Conservation (phyloP, 2,113 vertebrate genomes). For the Rhineura floridana region DNA sequence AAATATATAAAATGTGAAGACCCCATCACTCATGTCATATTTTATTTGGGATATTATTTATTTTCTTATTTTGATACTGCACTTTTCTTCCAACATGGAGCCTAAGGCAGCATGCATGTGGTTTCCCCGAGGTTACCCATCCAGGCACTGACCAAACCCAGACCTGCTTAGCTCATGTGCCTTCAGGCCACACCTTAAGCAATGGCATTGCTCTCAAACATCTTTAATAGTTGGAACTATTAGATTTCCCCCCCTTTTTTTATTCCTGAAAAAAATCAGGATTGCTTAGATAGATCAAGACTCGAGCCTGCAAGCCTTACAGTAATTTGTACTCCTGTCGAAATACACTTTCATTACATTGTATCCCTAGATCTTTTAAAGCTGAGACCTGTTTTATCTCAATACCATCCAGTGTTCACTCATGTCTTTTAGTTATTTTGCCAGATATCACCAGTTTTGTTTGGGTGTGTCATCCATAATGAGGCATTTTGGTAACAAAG, state of each 20-base stretch:
- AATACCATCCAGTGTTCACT: neutral
- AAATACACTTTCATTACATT: neutral
- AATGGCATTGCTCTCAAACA: too few species aligned
- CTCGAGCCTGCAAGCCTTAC: neutral
- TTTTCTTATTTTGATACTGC: too few species aligned
- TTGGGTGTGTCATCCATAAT: too few species aligned
- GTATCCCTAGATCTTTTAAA: neutral
- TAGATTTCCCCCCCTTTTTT: neutral
- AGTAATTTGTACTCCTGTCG: neutral
- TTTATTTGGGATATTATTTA: neutral
- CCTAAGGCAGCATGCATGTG: too few species aligned
- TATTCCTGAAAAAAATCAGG: neutral
- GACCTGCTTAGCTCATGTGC: too few species aligned
- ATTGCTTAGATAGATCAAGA: neutral
- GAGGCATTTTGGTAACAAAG: neutral
- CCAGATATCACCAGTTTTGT: neutral
- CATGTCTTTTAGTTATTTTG: neutral
- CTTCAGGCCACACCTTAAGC: too few species aligned
- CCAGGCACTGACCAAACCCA: too few species aligned
- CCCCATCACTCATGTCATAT: too few species aligned
- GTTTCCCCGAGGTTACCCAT: too few species aligned
- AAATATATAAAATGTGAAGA: too few species aligned
- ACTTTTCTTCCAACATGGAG: too few species aligned
- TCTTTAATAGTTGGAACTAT: neutral
- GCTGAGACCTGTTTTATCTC: neutral